These are phyloP conservation scores for Harlomillsia oculata DNA, from an alignment of 1,140 invertebrate species.

Conservation along the genomic window DNA sequence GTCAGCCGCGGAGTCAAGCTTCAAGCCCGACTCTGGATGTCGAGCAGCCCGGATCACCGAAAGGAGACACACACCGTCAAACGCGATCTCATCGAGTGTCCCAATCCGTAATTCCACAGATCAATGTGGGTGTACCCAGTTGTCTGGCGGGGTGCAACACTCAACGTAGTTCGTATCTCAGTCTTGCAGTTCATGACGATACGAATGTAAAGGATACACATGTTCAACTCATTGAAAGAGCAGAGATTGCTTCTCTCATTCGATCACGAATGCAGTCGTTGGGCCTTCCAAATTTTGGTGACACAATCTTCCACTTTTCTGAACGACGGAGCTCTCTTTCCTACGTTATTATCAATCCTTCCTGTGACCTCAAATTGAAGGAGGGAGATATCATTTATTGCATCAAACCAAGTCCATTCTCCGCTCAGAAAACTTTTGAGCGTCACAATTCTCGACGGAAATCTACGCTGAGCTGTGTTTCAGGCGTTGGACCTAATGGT, in stretches of 20 bases:
- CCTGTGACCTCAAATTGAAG: conserved; percentile 90
- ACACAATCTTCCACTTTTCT: conserved; percentile 50
- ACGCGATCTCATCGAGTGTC: background rate
- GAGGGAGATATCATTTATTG: conserved; percentile 39
- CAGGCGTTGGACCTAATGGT: conserved; percentile 25
- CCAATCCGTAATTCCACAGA: conserved; percentile 13
- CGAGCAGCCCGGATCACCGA: background rate
- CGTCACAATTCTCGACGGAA: conserved; percentile 77
- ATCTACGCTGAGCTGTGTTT: conserved; percentile 74
- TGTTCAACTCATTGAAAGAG: conserved; percentile 78
- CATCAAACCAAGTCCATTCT: conserved; percentile 70
- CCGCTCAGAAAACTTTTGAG: conserved; percentile 86
- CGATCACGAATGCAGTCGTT: conserved; percentile 86
- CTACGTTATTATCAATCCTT: conserved; percentile 97
- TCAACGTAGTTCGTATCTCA: conserved; percentile 31
- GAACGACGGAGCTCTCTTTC: conserved; percentile 85
- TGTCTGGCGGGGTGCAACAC: conserved; percentile 31
- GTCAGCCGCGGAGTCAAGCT: conserved; percentile 27
- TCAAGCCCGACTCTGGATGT: conserved; percentile 14
- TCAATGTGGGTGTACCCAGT: conserved; percentile 30
- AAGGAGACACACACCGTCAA: background rate
- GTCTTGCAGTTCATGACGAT: conserved; percentile 22
- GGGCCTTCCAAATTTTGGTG: conserved; percentile 57
- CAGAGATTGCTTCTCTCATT: conserved; percentile 90
- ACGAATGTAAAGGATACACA: conserved; percentile 31